These are phyloP conservation scores for Drosophila lacicola DNA, from an alignment of 2,888 invertebrate species.

Conservation along the genomic window DNA sequence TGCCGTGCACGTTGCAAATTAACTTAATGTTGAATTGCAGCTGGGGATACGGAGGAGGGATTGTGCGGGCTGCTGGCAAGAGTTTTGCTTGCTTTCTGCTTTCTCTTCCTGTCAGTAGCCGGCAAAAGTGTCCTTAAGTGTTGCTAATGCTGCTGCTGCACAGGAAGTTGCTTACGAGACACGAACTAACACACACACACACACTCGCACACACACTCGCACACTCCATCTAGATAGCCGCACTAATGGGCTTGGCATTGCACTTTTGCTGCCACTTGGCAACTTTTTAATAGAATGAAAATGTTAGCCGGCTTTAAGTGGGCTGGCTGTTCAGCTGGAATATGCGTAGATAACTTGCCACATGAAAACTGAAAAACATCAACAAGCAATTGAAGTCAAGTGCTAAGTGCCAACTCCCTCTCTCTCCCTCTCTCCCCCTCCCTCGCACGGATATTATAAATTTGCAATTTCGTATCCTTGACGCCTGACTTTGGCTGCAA, in stretches of 20 bases:
- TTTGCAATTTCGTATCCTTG: conserved; percentile 70
- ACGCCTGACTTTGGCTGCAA: conserved; percentile 36
- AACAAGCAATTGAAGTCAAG: conserved; percentile 73
- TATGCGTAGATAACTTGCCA: conserved; percentile 62
- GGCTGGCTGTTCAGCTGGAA: conserved; percentile 39
- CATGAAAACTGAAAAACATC: conserved; percentile 66
- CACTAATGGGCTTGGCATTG: conserved; percentile 71
- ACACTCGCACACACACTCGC: conserved; percentile 8
- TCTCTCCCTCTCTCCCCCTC: neutral
- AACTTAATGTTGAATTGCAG: conserved; percentile 71
- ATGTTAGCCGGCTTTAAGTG: conserved; percentile 46
- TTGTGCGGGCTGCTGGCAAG: conserved; percentile 47
- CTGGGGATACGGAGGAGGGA: neutral
- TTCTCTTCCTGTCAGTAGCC: conserved; percentile 63
- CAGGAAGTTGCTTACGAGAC: conserved; percentile 78
- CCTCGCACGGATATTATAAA: conserved; percentile 76
- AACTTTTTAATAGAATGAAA: conserved; percentile 77
- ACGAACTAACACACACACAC: conserved; percentile 43
- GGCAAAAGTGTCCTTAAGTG: conserved; percentile 78
- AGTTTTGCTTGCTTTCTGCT: conserved; percentile 70
- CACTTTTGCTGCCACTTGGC: conserved; percentile 73
- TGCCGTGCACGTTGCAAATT: conserved; percentile 75
- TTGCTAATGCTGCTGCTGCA: conserved; percentile 73
- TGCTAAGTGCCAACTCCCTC: conserved; percentile 34
- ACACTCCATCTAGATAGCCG: conserved; percentile 28